phyloP scores from a whole-genome alignment of 1,140 invertebrate species.

The Olivierus martensii region DNA sequence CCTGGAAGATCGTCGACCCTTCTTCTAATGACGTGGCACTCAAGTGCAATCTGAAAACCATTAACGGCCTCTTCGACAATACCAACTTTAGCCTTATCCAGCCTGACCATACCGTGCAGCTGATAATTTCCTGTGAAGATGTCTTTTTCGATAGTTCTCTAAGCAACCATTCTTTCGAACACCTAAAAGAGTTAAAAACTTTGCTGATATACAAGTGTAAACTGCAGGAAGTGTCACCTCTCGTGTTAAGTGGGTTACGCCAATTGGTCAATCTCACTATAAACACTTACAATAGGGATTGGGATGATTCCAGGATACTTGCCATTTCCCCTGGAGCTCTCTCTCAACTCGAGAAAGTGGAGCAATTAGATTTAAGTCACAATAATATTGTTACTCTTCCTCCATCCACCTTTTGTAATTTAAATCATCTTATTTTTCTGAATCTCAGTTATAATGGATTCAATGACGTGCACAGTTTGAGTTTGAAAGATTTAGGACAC shows the following conservation, averaged over 20 bases:
- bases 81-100: conserved; percentile 20
- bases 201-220: conserved; percentile 62
- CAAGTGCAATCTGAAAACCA: conserved; percentile 11
- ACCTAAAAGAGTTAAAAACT: conserved; percentile 50
- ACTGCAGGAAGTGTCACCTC: conserved; percentile 51
- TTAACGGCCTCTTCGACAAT: conserved; percentile 13
- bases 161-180: conserved; percentile 48
- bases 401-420: conserved; percentile 52
- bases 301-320: conserved; percentile 57
- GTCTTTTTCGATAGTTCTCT: conserved; percentile 20
- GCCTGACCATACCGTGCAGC: conserved; percentile 10
- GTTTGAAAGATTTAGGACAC: conserved; percentile 32
- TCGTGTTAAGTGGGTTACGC: conserved; percentile 47
- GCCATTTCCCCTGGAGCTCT: conserved; percentile 58
- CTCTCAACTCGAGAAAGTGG: conserved; percentile 47
- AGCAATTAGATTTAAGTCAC: conserved; percentile 59
- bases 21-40: conserved; percentile 4
- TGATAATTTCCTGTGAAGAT: conserved; percentile 18
- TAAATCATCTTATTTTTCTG: conserved; percentile 26
- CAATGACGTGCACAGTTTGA: conserved; percentile 53
- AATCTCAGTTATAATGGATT: conserved; percentile 52
- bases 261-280: conserved; percentile 51
- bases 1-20: neutral
- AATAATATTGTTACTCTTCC: conserved; percentile 69
- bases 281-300: conserved; percentile 60